These are phyloP conservation scores for Orycteropus afer DNA, from an alignment of 2,113 vertebrate genomes.

Conservation along the genomic window DNA sequence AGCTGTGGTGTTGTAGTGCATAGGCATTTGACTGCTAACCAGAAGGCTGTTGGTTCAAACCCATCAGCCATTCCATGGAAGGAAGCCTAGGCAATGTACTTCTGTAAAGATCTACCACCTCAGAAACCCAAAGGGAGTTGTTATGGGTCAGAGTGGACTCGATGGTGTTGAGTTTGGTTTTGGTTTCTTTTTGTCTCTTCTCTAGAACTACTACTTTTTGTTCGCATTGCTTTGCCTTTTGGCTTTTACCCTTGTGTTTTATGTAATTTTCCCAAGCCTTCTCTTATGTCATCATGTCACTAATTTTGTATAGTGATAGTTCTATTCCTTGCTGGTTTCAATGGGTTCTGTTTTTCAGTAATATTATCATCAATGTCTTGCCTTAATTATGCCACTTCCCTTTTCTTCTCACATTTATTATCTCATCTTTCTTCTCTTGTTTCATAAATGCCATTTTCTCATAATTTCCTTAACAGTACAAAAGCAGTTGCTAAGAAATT, in stretches of 20 bases:
- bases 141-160: too few relatives aligned
- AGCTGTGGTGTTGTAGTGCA: too few relatives aligned
- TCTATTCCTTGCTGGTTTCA: background rate
- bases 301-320: background rate
- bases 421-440: conserved; percentile 5
- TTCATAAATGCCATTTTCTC: background rate
- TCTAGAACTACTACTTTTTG: background rate
- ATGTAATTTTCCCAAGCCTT: background rate
- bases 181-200: too few relatives aligned
- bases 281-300: too few relatives aligned
- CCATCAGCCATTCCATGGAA: too few relatives aligned
- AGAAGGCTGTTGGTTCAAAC: too few relatives aligned
- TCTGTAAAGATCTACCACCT: too few relatives aligned
- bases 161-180: too few relatives aligned
- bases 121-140: too few relatives aligned
- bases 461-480: background rate
- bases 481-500: background rate
- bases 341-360: background rate
- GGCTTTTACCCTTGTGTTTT: background rate
- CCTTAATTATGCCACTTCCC: background rate
- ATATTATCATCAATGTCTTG: background rate
- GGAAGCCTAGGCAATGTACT: too few relatives aligned
- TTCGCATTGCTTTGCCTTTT: background rate
- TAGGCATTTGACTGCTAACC: too few relatives aligned
- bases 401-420: background rate